Percentiles rank a stretch among this genome's conserved stretches.
Evolutionary conservation across 2,888 invertebrate genomes (phyloP).

Genomic region (Apodemia duryi): DNA sequence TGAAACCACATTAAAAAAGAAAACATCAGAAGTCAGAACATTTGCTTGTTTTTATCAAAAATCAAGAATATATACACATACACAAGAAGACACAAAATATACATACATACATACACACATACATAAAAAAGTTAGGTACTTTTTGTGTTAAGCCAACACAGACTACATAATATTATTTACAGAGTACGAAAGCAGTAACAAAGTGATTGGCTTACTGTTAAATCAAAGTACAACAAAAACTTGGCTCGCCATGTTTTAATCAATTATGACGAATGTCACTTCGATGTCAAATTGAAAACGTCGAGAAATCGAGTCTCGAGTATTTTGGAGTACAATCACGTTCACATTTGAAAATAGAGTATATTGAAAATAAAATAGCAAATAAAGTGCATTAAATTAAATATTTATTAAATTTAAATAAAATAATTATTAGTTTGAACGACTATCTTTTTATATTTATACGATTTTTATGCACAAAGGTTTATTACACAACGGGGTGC

Average conservation of each 20-base stretch:
- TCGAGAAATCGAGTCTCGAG: not conserved
- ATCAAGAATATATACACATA: too few species aligned
- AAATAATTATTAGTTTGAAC: too few species aligned
- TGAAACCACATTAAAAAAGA: too few species aligned
- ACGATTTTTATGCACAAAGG: too few species aligned
- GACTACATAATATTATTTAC: not conserved
- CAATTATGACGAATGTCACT: not conserved
- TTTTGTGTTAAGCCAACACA: not conserved
- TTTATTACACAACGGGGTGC: too few species aligned
- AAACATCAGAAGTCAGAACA: too few species aligned
- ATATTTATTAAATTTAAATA: too few species aligned
- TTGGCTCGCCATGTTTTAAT: not conserved
- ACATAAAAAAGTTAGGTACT: not conserved
- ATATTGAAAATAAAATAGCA: not conserved
- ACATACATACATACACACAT: too few species aligned
- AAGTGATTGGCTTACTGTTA: not conserved
- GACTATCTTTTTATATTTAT: too few species aligned
- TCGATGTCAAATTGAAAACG: slow-evolving; percentile 1
- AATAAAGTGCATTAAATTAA: too few species aligned
- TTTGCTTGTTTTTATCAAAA: too few species aligned
- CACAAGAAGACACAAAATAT: too few species aligned
- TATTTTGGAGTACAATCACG: not conserved
- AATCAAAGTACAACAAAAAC: not conserved
- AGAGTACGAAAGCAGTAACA: not conserved
- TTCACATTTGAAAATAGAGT: not conserved